Conservation (phyloP, 2,113 vertebrate genomes). For the Fulmarus glacialis region DNA sequence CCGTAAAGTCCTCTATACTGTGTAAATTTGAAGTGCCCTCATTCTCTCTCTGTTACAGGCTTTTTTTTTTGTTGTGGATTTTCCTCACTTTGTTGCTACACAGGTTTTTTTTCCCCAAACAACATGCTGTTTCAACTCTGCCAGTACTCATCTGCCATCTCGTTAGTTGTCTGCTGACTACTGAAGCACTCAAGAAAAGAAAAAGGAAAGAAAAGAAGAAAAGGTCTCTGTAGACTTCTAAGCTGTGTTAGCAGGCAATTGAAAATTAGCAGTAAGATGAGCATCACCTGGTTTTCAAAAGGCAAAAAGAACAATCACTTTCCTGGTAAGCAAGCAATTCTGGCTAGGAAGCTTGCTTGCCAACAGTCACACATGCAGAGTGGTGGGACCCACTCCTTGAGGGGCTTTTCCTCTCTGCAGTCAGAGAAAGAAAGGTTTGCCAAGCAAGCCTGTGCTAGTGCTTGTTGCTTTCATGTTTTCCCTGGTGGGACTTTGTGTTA, state of each 20-base stretch:
- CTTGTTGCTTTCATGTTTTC: background rate
- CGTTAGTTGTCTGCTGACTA: background rate
- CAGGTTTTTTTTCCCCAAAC: background rate
- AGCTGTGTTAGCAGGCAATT: background rate
- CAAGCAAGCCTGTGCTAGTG: background rate
- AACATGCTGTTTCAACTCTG: conserved; percentile 12
- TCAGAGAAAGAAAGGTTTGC: background rate
- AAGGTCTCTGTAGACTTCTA: background rate
- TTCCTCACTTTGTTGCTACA: conserved; percentile 17
- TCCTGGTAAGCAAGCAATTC: background rate
- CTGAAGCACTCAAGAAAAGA: background rate
- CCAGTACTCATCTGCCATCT: background rate
- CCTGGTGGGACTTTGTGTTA: background rate
- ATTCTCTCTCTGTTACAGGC: background rate
- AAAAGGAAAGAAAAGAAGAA: background rate
- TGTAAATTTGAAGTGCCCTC: background rate
- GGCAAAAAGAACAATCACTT: background rate
- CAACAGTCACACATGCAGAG: background rate
- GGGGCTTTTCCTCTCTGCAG: background rate
- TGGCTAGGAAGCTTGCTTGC: background rate
- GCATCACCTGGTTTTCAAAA: background rate
- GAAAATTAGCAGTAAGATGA: background rate
- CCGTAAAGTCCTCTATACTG: background rate
- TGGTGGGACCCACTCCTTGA: fast-evolving
- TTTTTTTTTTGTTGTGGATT: background rate